Evolutionary conservation across 2,113 vertebrate species (phyloP), one percentile per base, ranked within the genome.

Genomic region (Macquaria australasica): DNA sequence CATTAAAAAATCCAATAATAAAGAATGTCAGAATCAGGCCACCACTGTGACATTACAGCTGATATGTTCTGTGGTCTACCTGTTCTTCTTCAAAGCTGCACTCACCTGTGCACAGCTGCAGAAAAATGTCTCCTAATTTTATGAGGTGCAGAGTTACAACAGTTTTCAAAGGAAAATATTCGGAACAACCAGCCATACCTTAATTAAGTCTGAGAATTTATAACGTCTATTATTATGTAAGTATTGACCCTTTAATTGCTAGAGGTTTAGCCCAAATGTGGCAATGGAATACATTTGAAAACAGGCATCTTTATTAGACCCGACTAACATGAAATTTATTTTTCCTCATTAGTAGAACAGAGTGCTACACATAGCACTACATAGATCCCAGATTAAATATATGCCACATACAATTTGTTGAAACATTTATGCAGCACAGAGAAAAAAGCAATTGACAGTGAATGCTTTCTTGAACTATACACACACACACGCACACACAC

Each of bases 71-170:
- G 9, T 1, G 21, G 9, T 28, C 10, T 58, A 63, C 66, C 58
- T 41, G 51, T 41, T 73, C 25, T 34, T 58, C 39, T 70, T 76
- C 43, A 43, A 25, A 45, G 6, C 14, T 34, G 37, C 43, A 31
- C 41, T 76, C 15, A 80, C 34, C 31, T 80, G 34, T 70, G 37
- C 25, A 43, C 67, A 73, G 50, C 53, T 77, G 68, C 20, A 62
- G 51, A 53, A 43, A 62, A 10, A 50, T 15, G 23, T 41, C 10
- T 21, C 20, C 6, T 62, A n/a, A 8, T 69, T 73, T 82, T 43
- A 79, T 82, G 55, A 70, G n/a, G 56, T 79, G 79, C 45, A 69
- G 58, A 39, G 55, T 68, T 45, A 31, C 28, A 62, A 23, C 31
- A n/a, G 20, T n/a, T 55, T 74, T 43, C 43, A 37, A 53, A 70